Conservation (phyloP, 2,113 vertebrate genomes). For the Antechinus flavipes region DNA sequence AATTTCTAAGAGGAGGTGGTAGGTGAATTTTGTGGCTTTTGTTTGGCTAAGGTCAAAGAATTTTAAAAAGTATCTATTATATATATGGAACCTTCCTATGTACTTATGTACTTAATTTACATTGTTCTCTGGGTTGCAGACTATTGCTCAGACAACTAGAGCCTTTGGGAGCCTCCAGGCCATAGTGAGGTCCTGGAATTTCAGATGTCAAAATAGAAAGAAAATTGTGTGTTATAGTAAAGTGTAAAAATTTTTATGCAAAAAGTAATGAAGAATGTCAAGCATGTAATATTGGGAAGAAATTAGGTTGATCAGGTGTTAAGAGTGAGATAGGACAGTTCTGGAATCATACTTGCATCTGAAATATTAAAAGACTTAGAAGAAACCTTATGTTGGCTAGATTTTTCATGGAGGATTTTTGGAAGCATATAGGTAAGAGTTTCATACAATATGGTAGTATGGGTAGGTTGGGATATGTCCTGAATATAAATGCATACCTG, state of each 20-base stretch:
- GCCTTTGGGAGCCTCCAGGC: not conserved
- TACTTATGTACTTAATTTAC: not conserved
- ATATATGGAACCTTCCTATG: not conserved
- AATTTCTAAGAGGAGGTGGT: not conserved
- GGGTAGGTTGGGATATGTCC: not conserved
- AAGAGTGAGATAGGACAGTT: not conserved
- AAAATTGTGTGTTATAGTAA: not conserved
- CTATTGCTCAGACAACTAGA: not conserved
- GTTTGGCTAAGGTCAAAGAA: not conserved
- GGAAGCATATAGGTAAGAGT: not conserved
- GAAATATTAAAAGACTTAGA: not conserved
- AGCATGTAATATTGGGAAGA: not conserved
- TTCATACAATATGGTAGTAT: not conserved
- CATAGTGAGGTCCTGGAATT: not conserved
- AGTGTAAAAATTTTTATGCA: not conserved
- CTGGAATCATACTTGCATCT: not conserved
- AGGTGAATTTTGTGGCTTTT: not conserved
- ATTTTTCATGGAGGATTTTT: not conserved
- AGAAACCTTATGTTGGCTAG: not conserved
- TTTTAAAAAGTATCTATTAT: not conserved
- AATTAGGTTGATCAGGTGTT: not conserved
- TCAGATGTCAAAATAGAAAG: not conserved
- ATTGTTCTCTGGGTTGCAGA: not conserved
- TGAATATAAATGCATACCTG: not conserved
- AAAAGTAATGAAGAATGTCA: not conserved